Evolutionary conservation across 2,888 invertebrate genomes (phyloP), one percentile per base, ranked within the genome.

Genomic region (Parnassius orleans): DNA sequence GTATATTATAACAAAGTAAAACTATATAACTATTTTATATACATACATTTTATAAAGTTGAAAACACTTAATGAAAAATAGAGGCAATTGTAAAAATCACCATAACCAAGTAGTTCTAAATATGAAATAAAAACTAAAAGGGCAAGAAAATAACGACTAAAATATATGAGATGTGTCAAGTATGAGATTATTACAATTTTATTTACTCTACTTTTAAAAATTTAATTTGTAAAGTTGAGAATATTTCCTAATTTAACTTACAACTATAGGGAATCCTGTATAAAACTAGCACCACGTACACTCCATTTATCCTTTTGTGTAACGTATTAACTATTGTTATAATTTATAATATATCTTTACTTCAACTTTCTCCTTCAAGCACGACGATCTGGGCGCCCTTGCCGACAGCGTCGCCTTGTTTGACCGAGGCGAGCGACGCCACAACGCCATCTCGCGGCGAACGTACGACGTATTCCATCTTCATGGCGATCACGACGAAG

Each of bases 381-480:
- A 91, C 80, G 9, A 95, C 93, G 59, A 95, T 87, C 50, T 92
- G 91, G 1, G 93, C 90, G 53, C 95, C 95, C 79, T 98, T 99
- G 11, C 95, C 92, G 3, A 99, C 96, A 66, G 95, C 96, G 72
- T 97, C 96, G 0, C 98, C 98, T 65, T 93, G 87, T 63, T 94
- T 93, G 75, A 94, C 95, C 2, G 93, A 80, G 7, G 88, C 90
- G 43, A 99, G 87, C 3, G 94, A 93, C 54, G 95, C 93, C 3
- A 99, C 94, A 9, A 91, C 93, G 54, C 97, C 98, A 78, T 95
- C 94, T 53, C 94, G 92, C 0, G 95, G 95, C 2, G 98, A 96
- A 72, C 96, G 96, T 12, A 99, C 95, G 12, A 98, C 95, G 82
- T 99, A 96, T 93, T 99, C 99, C 99, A 99, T 99, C 92, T 99